Conservation (phyloP, 2,888 invertebrate species). For the Plutella xylostella region DNA sequence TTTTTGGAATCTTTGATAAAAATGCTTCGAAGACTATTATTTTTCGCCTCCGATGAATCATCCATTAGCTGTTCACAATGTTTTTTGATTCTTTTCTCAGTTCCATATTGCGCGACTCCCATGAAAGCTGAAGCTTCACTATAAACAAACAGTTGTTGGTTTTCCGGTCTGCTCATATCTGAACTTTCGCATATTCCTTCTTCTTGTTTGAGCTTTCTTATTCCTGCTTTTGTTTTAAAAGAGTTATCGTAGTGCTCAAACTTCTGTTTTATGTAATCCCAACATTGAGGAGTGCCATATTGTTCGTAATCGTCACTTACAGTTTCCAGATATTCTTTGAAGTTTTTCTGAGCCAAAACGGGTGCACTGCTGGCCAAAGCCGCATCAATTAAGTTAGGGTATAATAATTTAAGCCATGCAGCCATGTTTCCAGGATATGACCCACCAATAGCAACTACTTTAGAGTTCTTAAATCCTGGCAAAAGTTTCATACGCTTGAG, state of each 20-base stretch:
- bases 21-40: slow-evolving; percentile 15
- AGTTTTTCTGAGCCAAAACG: slow-evolving; percentile 49
- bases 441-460: slow-evolving; percentile 50
- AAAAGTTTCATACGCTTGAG: slow-evolving; percentile 31
- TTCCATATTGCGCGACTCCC: slow-evolving; percentile 42
- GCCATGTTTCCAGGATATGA: slow-evolving; percentile 57
- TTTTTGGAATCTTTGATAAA: background rate
- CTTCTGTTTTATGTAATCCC: slow-evolving; percentile 29
- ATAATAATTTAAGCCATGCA: slow-evolving; percentile 48
- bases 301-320: slow-evolving; percentile 45
- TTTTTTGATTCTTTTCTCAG: slow-evolving; percentile 26
- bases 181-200: slow-evolving; percentile 42
- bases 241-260: slow-evolving; percentile 36
- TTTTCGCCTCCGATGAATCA: slow-evolving; percentile 18
- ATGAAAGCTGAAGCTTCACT: slow-evolving; percentile 34
- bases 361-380: slow-evolving; percentile 54
- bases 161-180: slow-evolving; percentile 36
- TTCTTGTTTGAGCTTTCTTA: slow-evolving; percentile 35
- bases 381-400: slow-evolving; percentile 48
- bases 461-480: slow-evolving; percentile 31
- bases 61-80: slow-evolving; percentile 30
- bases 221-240: slow-evolving; percentile 34
- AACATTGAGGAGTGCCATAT: slow-evolving; percentile 37
- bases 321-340: slow-evolving; percentile 48
- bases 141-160: slow-evolving; percentile 44